These are phyloP conservation scores for Smittia sp. DNA, from an alignment of 2,888 invertebrate genomes.

Conservation along the genomic window DNA sequence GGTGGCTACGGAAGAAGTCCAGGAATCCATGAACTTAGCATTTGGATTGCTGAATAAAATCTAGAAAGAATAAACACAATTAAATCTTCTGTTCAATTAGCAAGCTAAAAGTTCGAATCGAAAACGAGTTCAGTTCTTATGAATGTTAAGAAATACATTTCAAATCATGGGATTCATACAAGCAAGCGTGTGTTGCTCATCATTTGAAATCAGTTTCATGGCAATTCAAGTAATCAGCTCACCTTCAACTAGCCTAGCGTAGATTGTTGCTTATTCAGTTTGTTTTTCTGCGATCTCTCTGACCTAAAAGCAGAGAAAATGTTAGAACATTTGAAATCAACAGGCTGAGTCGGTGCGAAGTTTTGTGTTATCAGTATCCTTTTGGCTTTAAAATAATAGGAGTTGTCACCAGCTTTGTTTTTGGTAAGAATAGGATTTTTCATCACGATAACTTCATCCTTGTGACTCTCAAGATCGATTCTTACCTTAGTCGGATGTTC, in stretches of 20 bases:
- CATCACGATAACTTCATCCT: slow-evolving; percentile 15
- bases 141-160: slow-evolving; percentile 23
- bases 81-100: too few species aligned
- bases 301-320: neutral
- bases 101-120: too few species aligned
- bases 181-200: slow-evolving; percentile 21
- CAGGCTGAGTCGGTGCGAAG: neutral
- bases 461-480: neutral
- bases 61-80: neutral
- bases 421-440: slow-evolving; percentile 14
- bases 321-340: neutral
- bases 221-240: neutral
- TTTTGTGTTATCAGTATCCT: slow-evolving; percentile 36
- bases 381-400: slow-evolving; percentile 27
- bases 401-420: slow-evolving; percentile 24
- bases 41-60: too few species aligned
- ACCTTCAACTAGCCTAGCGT: too few species aligned
- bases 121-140: neutral
- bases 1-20: too few species aligned
- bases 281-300: neutral
- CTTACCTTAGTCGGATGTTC: slow-evolving; percentile 4
- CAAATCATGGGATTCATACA: slow-evolving; percentile 29
- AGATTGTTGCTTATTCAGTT: too few species aligned
- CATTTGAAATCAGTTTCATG: neutral
- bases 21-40: too few species aligned